Base-by-base conservation (phyloP, 2,888 invertebrate genomes). In the Trilocha varians region DNA sequence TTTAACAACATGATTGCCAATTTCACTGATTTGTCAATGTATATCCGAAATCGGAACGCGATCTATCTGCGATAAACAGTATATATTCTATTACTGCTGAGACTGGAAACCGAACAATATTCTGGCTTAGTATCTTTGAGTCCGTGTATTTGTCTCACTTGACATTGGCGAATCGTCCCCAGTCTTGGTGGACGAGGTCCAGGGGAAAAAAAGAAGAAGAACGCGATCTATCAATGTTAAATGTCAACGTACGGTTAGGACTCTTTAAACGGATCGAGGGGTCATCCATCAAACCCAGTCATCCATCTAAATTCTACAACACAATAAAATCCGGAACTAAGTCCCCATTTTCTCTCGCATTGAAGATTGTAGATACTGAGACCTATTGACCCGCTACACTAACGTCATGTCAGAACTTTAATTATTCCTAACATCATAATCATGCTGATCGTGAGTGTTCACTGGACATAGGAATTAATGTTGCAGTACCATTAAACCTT, bases 341-440 rank as follows among this genome's bases (percentile, higher is more conserved):
- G 18, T 25, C 16, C 13, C 40, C 37, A 15, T 35, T 40, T n/a
- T 14, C 13, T 5, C 5, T 2, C 17, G 8, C 16, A 3, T 17
- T 14, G 32, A 8, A 15, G 16, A 25, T 32, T n/a, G 9, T 9
- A 32, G 9, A 13, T 33, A 15, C 32, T 6, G 6, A 34, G 48
- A 53, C 53, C 50, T 53, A 59, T 62, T 64, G 58, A 59, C 57
- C 60, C 53, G 73, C 69, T 75, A 77, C 63, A 61, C 70, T 80
- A 76, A 76, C 59, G 79, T 80, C 82, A 76, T 59, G 79, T 80
- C 82, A 70, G 65, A 67, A 63, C 65, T 74, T 76, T 83, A 82
- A 83, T 84, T 82, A 76, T 73, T 76, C 68, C 66, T 73, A 75
- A 82, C 84, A 82, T 78, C 79, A 71, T 83, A 80, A 84, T 84